Base-by-base conservation (phyloP, 1,140 invertebrate species). In the Drosophila parabipectinata region DNA sequence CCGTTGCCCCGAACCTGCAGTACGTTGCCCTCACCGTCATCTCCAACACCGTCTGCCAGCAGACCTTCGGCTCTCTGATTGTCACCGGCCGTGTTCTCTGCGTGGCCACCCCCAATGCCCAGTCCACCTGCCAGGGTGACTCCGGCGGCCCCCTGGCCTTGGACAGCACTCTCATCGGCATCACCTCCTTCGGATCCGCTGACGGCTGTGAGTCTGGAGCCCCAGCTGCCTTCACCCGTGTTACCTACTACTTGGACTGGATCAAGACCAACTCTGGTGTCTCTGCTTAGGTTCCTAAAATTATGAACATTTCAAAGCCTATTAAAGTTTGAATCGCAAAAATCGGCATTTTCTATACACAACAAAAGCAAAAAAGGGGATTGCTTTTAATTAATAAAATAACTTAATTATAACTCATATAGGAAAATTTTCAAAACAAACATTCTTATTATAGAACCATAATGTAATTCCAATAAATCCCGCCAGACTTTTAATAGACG, bases 221-320 rank as follows among this genome's bases (percentile, higher is more conserved):
- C 37, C 92, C 93, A 0, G 91, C 91, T 2, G 92, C 80, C 5
- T 92, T 92, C 77, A 77, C 92, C 9, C 90, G 93, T 8, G 83
- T 93, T 12, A 93, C 92, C 69, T 91, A 89, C 50, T 93, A 91
- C 89, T 48, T 78, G 28, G 53, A 75, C 52, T 81, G 64, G 61
- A 85, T 87, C 54, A 66, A 60, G 63, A 4, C 2, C 9, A 66
- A 68, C 32, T 66, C 68, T 4, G 68, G 68, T 2, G 10, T 53
- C 5, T 37, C 24, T 1, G 57, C 28, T 12, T 59, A 59, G 8
- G 12, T 0, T 37, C 26, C 26, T 6, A 28, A 28, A 28, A 1
- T 1, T 1, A 6, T 28, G 26, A 28, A 28, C 26, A 28, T 28
- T 6, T 28, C 1, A 28, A 28, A 1, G 26, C 26, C 7, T 28